Percentiles rank a stretch among this genome's conserved stretches.
These are phyloP conservation scores for Acipenser transmontanus DNA, from an alignment of 2,797 vertebrate species.

Conservation along the genomic window DNA sequence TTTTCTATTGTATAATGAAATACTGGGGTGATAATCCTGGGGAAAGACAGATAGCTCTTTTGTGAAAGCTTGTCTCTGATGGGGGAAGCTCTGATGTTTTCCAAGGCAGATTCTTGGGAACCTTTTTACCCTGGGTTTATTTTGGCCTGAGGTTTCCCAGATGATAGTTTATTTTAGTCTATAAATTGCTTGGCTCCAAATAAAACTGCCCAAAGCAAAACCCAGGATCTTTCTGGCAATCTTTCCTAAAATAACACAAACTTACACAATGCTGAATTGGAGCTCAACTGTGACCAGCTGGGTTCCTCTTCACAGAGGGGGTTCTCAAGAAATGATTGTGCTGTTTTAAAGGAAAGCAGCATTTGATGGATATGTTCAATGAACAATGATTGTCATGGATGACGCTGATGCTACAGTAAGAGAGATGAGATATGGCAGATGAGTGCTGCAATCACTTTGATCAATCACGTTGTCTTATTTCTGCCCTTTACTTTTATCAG, in stretches of 20 bases:
- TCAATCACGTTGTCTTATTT: too few species aligned
- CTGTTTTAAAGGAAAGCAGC: too few species aligned
- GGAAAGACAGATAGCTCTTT: slow-evolving; percentile 12
- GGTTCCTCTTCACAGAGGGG: too few species aligned
- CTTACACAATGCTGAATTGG: too few species aligned
- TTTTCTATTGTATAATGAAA: not conserved
- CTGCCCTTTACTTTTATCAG: too few species aligned
- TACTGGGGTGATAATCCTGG: not conserved
- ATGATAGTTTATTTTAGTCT: slow-evolving; percentile 64
- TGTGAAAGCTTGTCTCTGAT: slow-evolving; percentile 47
- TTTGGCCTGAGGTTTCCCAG: slow-evolving; percentile 55
- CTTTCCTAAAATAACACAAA: slow-evolving; percentile 51
- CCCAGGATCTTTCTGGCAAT: slow-evolving; percentile 47
- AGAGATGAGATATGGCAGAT: too few species aligned
- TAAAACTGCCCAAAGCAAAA: slow-evolving; percentile 58
- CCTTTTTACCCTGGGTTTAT: slow-evolving; percentile 55
- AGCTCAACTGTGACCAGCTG: too few species aligned
- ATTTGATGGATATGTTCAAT: too few species aligned
- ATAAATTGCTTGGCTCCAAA: slow-evolving; percentile 57
- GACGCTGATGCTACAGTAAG: too few species aligned
- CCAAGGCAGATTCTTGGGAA: slow-evolving; percentile 45
- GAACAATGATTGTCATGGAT: too few species aligned
- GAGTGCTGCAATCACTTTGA: too few species aligned
- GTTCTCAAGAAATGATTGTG: too few species aligned
- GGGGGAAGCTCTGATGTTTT: slow-evolving; percentile 52